Evolutionary conservation across 2,888 invertebrate species (phyloP).

Genomic region (Eutolmus rufibarbis): DNA sequence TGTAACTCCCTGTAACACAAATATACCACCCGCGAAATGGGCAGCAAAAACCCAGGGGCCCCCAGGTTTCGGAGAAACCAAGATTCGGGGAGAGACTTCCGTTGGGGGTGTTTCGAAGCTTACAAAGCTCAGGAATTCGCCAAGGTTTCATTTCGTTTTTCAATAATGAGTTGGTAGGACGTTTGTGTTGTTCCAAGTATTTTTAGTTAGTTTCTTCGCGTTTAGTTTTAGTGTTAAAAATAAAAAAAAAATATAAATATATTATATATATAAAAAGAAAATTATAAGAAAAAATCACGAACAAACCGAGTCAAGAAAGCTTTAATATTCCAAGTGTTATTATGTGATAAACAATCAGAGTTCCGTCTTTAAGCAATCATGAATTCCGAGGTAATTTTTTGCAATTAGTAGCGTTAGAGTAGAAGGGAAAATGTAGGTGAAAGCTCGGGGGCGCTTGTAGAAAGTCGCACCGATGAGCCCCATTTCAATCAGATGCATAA

Average conservation of each 20-base stretch:
- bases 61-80: neutral
- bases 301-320: constrained; percentile 14
- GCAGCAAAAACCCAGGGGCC: neutral
- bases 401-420: neutral
- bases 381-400: constrained; percentile 1
- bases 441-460: neutral
- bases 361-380: constrained; percentile 19
- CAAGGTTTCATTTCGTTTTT: constrained; percentile 46
- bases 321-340: constrained; percentile 20
- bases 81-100: constrained; percentile 17
- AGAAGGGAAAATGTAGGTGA: neutral
- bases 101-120: constrained; percentile 9
- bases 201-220: constrained; percentile 46
- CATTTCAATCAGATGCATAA: neutral
- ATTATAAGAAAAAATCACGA: neutral
- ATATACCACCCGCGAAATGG: neutral
- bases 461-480: neutral
- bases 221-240: constrained; percentile 44
- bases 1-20: constrained; percentile 6
- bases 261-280: neutral
- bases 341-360: constrained; percentile 31
- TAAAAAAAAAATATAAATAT: neutral
- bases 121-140: constrained; percentile 28
- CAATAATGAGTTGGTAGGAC: constrained; percentile 48
- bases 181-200: constrained; percentile 45